Percentiles rank a stretch among this genome's conserved stretches.
Evolutionary conservation across 2,797 vertebrate genomes (phyloP).

Genomic region (Tragopan temminckii): DNA sequence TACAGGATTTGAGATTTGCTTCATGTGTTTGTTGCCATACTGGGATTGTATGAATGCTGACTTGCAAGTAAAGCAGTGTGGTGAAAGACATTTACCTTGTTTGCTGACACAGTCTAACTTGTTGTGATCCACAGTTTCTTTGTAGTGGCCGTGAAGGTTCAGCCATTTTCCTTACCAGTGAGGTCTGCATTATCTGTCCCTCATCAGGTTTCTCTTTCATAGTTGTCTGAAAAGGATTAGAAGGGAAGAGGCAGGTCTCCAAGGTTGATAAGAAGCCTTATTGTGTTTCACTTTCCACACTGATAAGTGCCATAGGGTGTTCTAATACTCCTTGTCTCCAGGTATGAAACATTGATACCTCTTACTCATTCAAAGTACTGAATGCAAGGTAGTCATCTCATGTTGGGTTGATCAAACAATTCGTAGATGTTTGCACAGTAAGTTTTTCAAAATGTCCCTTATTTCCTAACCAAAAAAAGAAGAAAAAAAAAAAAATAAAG

Average conservation of each 20-base stretch:
- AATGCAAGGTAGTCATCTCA: not conserved
- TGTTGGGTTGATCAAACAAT: not conserved
- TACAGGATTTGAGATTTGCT: not conserved
- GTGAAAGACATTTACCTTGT: not conserved
- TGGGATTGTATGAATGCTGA: not conserved
- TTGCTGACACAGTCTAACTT: not conserved
- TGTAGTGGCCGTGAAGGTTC: not conserved
- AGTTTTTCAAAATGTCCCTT: not conserved
- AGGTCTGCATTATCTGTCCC: not conserved
- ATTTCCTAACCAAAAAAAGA: not conserved
- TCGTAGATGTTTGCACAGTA: not conserved
- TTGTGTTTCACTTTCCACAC: slow-evolving; percentile 57
- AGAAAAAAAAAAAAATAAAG: too few relatives aligned
- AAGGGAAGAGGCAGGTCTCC: slow-evolving; percentile 30
- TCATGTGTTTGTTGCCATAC: not conserved
- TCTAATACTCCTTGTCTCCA: not conserved
- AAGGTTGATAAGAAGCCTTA: slow-evolving; percentile 19
- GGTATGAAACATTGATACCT: slow-evolving; percentile 2
- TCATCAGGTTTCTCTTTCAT: not conserved
- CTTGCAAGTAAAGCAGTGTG: rapidly evolving
- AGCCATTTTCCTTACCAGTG: not conserved
- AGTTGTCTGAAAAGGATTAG: slow-evolving; percentile 5
- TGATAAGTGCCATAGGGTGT: not conserved
- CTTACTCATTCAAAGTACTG: not conserved
- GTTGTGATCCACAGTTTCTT: not conserved